Percentiles rank a stretch among this genome's conserved stretches.
phyloP scores from a whole-genome alignment of 2,113 vertebrate species.

The Tachysurus fulvidraco region DNA sequence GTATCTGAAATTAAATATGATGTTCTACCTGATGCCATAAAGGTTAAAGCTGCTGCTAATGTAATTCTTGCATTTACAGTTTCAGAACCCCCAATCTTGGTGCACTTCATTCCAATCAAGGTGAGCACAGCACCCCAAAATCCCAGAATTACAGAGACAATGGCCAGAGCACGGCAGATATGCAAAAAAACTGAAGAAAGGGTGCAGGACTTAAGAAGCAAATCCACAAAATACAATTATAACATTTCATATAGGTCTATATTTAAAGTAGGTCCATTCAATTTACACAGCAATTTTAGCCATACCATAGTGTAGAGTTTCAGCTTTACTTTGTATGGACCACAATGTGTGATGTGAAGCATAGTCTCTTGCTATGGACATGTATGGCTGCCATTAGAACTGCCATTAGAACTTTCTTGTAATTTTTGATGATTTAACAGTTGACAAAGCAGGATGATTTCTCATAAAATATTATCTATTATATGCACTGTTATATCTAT shows the following conservation, averaged over 20 bases:
- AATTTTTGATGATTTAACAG: background rate
- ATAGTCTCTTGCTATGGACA: background rate
- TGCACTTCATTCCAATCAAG: slow-evolving; percentile 96
- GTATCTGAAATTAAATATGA: background rate
- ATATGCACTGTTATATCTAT: background rate
- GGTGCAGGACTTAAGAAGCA: background rate
- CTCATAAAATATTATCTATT: background rate
- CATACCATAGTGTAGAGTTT: background rate
- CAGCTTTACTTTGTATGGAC: background rate
- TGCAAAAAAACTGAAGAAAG: slow-evolving; percentile 83
- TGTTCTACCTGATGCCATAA: slow-evolving; percentile 84
- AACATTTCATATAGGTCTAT: background rate
- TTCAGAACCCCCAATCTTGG: slow-evolving; percentile 91
- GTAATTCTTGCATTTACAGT: slow-evolving; percentile 86
- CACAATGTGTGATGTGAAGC: background rate
- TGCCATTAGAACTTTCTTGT: too few relatives aligned
- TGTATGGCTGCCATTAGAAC: background rate
- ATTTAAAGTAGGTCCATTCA: background rate
- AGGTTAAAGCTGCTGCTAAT: slow-evolving; percentile 84
- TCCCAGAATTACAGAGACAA: slow-evolving; percentile 85
- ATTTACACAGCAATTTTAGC: background rate
- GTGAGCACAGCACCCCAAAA: slow-evolving; percentile 87
- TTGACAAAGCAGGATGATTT: background rate
- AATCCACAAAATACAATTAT: background rate
- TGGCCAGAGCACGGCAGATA: slow-evolving; percentile 85